Percentiles rank a stretch among this genome's conserved stretches.
These are phyloP conservation scores for Euclidia mi DNA, from an alignment of 2,888 invertebrate genomes.

Conservation along the genomic window DNA sequence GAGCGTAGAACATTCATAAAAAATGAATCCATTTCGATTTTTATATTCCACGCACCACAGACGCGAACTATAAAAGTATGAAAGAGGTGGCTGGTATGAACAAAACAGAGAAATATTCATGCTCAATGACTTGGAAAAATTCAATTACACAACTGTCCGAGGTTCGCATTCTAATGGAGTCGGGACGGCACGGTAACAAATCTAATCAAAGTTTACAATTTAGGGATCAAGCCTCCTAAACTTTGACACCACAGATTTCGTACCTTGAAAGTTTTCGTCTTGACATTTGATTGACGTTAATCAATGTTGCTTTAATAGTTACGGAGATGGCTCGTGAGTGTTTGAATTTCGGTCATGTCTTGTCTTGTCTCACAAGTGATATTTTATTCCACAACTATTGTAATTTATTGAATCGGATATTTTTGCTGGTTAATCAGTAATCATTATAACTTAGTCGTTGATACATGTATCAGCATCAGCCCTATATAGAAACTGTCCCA, in stretches of 20 bases:
- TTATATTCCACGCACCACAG: constrained; percentile 57
- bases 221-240: constrained; percentile 36
- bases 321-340: background rate
- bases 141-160: constrained; percentile 75
- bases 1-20: constrained; percentile 49
- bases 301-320: background rate
- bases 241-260: constrained; percentile 38
- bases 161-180: constrained; percentile 72
- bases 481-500: too few relatives aligned
- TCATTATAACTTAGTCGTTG: too few relatives aligned
- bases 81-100: constrained; percentile 48
- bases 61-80: constrained; percentile 53
- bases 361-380: too few relatives aligned
- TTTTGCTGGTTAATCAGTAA: too few relatives aligned
- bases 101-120: constrained; percentile 51
- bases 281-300: constrained; percentile 6
- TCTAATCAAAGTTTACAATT: constrained; percentile 71
- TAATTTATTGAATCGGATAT: too few relatives aligned
- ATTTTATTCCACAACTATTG: too few relatives aligned
- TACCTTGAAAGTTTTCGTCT: constrained; percentile 44
- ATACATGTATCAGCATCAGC: too few relatives aligned
- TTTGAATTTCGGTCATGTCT: too few relatives aligned
- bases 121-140: constrained; percentile 76
- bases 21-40: constrained; percentile 54
- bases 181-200: constrained; percentile 59